Evolutionary conservation across 2,888 invertebrate species (phyloP).

Genomic region (Caenorhabditis sp.): DNA sequence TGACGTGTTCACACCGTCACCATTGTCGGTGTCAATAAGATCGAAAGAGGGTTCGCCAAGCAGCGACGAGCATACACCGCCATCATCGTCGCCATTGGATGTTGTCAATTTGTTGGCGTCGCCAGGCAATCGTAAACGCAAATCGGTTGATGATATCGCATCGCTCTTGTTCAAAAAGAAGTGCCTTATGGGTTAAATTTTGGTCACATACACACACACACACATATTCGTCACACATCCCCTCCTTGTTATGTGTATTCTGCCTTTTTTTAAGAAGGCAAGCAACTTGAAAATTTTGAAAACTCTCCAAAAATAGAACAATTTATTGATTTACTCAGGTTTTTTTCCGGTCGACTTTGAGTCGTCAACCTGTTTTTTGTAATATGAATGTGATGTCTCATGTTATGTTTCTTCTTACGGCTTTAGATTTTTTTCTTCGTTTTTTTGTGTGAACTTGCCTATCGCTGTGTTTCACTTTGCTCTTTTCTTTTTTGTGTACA

Average conservation of each 20-base stretch:
- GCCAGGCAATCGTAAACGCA: slow-evolving; percentile 13
- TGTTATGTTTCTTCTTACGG: not conserved
- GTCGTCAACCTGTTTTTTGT: not conserved
- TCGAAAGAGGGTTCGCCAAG: not conserved
- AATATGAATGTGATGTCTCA: not conserved
- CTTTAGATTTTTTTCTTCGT: not conserved
- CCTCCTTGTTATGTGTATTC: too few species aligned
- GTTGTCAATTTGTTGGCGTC: not conserved
- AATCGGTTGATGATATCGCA: slow-evolving; percentile 42
- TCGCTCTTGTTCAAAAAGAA: slow-evolving; percentile 15
- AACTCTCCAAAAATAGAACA: not conserved
- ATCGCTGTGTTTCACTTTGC: not conserved
- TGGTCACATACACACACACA: too few species aligned
- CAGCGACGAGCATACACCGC: not conserved
- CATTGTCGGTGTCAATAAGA: not conserved
- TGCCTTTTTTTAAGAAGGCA: not conserved
- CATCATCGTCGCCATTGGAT: not conserved
- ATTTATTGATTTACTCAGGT: slow-evolving; percentile 1
- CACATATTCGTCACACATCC: not conserved
- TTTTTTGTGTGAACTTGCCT: not conserved
- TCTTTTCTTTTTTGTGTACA: not conserved
- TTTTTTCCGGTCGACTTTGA: not conserved
- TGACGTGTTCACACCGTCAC: slow-evolving; percentile 12
- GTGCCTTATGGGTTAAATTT: not conserved
- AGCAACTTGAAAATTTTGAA: not conserved